Evolutionary conservation across 2,113 vertebrate species (phyloP), one percentile per base, ranked within the genome.

Genomic region (Gobiocypris rarus): DNA sequence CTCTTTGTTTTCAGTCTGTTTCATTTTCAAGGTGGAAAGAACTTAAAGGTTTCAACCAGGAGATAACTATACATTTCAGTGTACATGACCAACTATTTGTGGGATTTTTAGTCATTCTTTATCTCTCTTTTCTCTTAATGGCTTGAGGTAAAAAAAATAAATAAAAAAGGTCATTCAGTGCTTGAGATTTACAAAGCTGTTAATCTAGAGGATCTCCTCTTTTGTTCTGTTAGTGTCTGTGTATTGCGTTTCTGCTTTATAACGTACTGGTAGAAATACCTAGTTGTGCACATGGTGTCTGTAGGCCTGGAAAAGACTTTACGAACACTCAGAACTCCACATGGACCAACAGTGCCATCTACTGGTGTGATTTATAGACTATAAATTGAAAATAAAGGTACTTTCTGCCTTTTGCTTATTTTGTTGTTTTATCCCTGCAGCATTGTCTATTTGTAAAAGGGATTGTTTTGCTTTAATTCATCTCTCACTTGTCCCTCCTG

Each of bases 261-360:
- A 63, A 28, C 56, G 41, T 28, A 45, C 22, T 78, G 43, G 59
- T 48, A 19, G 26, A 79, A 45, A 45, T 80, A 13, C 3, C 15
- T 38, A 48, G n/a, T 2, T 80, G 59, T 65, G 24, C 15, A 65
- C 41, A n/a, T n/a, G n/a, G 8, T 45, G 19, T 13, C 9, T 54
- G 3, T 3, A 38, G 9, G 4, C 56, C 22, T 14, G 31, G 28
- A 63, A 45, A 48, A 80, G 41, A 31, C 7, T 45, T 61, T 19
- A 9, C 2, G 8, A 54, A 41, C 22, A 4, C 3, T 31, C 31
- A 63, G 31, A 56, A 8, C 8, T n/a, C 11, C 34, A 41, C 65
- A 31, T 80, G 43, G 86, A 85, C 50, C 84, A 83, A 87, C 86
- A 87, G 75, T 85, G 84, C 84, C 86, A 80, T 78, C 86, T 85